These are phyloP conservation scores for Mobula hypostoma DNA, from an alignment of 2,113 vertebrate species.

Conservation along the genomic window DNA sequence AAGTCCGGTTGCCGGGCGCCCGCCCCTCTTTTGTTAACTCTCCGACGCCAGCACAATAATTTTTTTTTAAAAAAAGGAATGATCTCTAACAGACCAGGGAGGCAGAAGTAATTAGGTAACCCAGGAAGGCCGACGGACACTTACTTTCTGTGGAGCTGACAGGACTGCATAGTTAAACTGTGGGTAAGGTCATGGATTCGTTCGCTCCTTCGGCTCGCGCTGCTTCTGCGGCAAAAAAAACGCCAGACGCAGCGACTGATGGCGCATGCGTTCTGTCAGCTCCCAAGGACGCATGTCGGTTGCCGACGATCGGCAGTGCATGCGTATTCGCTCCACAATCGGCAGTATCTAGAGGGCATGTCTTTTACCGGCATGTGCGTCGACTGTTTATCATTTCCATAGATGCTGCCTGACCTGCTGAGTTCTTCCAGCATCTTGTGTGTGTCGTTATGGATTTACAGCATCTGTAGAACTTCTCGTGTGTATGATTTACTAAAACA, in stretches of 20 bases:
- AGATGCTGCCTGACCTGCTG: no score
- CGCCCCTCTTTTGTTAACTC: constrained; percentile 22
- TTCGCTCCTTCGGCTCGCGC: constrained; percentile 10
- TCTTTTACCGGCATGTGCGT: no score
- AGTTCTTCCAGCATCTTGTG: no score
- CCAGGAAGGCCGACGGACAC: not conserved
- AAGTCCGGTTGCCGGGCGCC: not conserved
- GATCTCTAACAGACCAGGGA: not conserved
- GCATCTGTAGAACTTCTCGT: no score
- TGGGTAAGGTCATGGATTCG: constrained; percentile 33
- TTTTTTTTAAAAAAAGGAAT: not conserved
- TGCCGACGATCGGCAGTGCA: no score
- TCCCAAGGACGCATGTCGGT: no score
- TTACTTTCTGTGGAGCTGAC: constrained; percentile 35
- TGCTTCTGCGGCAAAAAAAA: constrained; percentile 34
- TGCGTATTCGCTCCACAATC: no score
- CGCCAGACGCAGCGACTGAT: not conserved
- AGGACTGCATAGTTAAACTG: constrained; percentile 35
- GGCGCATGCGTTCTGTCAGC: not conserved
- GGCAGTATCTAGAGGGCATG: no score
- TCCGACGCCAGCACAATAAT: not conserved
- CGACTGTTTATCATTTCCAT: no score
- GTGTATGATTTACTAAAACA: no score
- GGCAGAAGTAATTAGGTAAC: not conserved
- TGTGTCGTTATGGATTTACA: no score